phyloP scores from a whole-genome alignment of 2,888 invertebrate genomes.

The Lathronympha strigana region DNA sequence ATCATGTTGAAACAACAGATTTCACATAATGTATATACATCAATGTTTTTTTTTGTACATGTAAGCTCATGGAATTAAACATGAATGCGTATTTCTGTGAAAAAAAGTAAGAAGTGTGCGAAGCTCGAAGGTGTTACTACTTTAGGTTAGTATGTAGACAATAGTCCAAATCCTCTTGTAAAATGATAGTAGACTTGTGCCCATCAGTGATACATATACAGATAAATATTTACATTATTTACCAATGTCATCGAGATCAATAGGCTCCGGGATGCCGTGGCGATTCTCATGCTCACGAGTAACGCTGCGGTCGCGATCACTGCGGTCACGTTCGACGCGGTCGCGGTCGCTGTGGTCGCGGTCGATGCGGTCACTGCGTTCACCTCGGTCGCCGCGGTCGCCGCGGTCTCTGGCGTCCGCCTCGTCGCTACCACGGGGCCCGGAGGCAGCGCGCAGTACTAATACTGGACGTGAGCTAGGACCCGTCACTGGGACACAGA shows the following conservation, averaged over 20 bases:
- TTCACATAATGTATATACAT: too few species aligned
- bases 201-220: background rate
- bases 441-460: background rate
- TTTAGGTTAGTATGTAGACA: too few species aligned
- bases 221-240: too few species aligned
- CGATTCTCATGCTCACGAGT: background rate
- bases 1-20: too few species aligned
- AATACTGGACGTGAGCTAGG: slow-evolving; percentile 4
- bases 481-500: slow-evolving; percentile 1
- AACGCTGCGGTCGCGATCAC: background rate
- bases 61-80: too few species aligned
- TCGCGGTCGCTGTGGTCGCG: background rate
- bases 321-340: background rate
- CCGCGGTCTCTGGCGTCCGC: background rate
- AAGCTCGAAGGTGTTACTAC: too few species aligned
- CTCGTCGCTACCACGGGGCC: background rate
- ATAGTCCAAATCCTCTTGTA: too few species aligned
- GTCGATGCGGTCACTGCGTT: background rate
- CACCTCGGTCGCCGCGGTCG: background rate
- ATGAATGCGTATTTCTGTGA: too few species aligned
- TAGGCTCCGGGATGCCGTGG: background rate
- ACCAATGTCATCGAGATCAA: slow-evolving; percentile 2
- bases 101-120: too few species aligned
- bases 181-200: too few species aligned
- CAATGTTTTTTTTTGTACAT: too few species aligned